Evolutionary conservation across 1,140 invertebrate genomes (phyloP).

Genomic region (Papilio xuthus): DNA sequence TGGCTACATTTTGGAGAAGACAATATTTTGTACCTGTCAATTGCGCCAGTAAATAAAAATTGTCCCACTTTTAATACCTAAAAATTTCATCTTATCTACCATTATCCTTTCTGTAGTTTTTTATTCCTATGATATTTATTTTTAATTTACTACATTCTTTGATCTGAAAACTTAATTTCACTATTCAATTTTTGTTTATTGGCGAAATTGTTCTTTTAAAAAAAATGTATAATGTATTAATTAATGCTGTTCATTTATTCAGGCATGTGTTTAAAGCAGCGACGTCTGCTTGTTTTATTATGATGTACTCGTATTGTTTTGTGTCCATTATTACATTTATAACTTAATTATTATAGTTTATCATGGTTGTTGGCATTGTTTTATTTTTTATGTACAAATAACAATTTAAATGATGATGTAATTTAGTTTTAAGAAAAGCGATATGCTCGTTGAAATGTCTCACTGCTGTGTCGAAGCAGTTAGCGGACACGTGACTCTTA

Average conservation of each 20-base stretch:
- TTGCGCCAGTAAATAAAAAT: conserved; percentile 68
- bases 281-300: conserved; percentile 49
- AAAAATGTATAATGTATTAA: conserved; percentile 44
- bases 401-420: conserved; percentile 72
- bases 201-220: conserved; percentile 62
- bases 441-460: conserved; percentile 50
- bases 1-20: conserved; percentile 61
- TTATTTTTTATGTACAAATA: conserved; percentile 81
- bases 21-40: conserved; percentile 73
- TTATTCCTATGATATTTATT: conserved; percentile 17
- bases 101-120: conserved; percentile 30
- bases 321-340: conserved; percentile 73
- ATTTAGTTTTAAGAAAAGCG: conserved; percentile 63
- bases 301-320: conserved; percentile 71
- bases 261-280: conserved; percentile 47
- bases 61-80: conserved; percentile 42
- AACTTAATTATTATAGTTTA: conserved; percentile 77
- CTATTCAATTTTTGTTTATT: conserved; percentile 57
- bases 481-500: conserved; percentile 54
- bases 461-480: conserved; percentile 53
- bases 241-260: conserved; percentile 49
- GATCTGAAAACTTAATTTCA: conserved; percentile 21
- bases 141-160: conserved; percentile 5
- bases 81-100: conserved; percentile 7
- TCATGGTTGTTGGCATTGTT: conserved; percentile 78